phyloP scores from a whole-genome alignment of 2,113 vertebrate genomes.

The Eptesicus fuscus region DNA sequence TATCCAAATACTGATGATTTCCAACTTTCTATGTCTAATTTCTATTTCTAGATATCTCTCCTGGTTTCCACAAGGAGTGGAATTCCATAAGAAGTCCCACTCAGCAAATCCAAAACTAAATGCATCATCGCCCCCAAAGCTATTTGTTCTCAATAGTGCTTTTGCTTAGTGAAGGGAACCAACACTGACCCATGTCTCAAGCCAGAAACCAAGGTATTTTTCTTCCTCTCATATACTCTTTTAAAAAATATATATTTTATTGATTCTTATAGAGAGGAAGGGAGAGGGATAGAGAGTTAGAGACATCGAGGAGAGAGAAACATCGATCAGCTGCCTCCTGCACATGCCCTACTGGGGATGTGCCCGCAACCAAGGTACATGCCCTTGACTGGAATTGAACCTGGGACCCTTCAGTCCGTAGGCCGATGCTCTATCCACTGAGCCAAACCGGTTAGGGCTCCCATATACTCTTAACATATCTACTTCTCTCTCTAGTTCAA shows the following conservation, averaged over 20 bases:
- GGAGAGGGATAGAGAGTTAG: too few relatives aligned
- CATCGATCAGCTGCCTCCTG: too few relatives aligned
- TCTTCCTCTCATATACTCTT: too few relatives aligned
- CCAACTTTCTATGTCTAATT: neutral
- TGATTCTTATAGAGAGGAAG: too few relatives aligned
- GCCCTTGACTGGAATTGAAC: too few relatives aligned
- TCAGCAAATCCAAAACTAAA: slow-evolving; percentile 11
- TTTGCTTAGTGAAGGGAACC: neutral
- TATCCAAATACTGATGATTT: neutral
- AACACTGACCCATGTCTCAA: neutral
- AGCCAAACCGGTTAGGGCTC: too few relatives aligned
- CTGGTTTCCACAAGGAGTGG: neutral
- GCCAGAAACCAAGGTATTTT: neutral
- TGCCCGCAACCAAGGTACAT: too few relatives aligned
- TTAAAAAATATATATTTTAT: too few relatives aligned
- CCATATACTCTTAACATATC: neutral
- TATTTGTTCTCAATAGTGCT: neutral
- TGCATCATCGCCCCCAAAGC: neutral
- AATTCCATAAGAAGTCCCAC: slow-evolving; percentile 10
- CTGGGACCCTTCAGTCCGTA: too few relatives aligned
- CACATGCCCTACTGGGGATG: too few relatives aligned
- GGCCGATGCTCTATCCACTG: too few relatives aligned
- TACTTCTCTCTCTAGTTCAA: neutral
- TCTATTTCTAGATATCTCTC: neutral
- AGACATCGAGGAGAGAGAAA: too few relatives aligned